phyloP scores from a whole-genome alignment of 2,797 vertebrate genomes.

The Anniella stebbinsi region DNA sequence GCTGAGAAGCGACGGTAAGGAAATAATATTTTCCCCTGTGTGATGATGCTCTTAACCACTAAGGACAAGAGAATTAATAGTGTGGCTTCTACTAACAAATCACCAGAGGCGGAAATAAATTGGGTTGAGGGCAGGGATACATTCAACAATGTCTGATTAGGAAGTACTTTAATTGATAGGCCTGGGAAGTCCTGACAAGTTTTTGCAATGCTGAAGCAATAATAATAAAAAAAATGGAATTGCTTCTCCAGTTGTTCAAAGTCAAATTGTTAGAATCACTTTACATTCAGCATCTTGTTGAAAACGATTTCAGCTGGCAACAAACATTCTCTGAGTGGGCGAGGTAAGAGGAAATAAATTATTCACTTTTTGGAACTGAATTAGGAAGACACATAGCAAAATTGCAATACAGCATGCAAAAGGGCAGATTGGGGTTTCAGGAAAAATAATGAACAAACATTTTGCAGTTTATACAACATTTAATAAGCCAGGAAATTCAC shows the following conservation, averaged over 20 bases:
- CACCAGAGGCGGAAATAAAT: slow-evolving; percentile 42
- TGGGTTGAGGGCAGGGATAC: slow-evolving; percentile 45
- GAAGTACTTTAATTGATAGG: slow-evolving; percentile 60
- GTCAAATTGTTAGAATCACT: slow-evolving; percentile 65
- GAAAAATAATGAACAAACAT: slow-evolving; percentile 2
- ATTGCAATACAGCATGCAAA: background rate
- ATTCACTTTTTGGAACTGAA: slow-evolving; percentile 43
- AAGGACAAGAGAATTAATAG: slow-evolving; percentile 11
- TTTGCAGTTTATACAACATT: background rate
- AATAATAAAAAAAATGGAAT: slow-evolving; percentile 69
- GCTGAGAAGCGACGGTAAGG: no score
- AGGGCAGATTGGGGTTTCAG: background rate
- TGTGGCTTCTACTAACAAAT: slow-evolving; percentile 21
- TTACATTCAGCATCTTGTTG: slow-evolving; percentile 51
- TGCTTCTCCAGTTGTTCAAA: slow-evolving; percentile 57
- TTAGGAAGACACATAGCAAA: background rate
- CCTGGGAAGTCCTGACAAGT: slow-evolving; percentile 70
- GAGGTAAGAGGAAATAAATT: slow-evolving; percentile 64
- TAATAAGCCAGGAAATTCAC: background rate
- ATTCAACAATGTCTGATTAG: slow-evolving; percentile 61
- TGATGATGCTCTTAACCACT: no score
- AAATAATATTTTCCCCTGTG: no score
- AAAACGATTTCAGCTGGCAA: slow-evolving; percentile 65
- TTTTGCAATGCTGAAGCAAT: slow-evolving; percentile 57
- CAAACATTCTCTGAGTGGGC: slow-evolving; percentile 39